Conservation (phyloP, 2,888 invertebrate species). For the Drosophila monieri region DNA sequence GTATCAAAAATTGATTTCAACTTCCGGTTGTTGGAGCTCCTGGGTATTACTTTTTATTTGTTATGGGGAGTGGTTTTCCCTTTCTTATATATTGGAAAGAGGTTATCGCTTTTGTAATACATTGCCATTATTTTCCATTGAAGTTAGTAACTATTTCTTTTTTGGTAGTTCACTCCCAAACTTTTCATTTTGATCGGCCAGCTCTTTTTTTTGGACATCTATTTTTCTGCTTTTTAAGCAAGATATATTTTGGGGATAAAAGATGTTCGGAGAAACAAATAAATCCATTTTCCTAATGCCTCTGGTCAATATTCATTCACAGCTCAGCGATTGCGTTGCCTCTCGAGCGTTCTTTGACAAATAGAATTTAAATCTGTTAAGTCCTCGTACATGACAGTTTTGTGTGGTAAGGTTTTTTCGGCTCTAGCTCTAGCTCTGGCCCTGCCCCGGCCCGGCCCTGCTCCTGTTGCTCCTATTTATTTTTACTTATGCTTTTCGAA, state of each 20-base stretch:
- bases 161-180: background rate
- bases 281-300: constrained; percentile 23
- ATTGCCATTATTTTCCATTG: no score
- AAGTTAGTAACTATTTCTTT: no score
- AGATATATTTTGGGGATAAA: constrained; percentile 1
- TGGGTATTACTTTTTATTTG: background rate
- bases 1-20: background rate
- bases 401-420: constrained; percentile 49
- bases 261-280: background rate
- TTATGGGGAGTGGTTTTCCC: background rate
- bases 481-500: constrained; percentile 42
- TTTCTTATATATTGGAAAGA: background rate
- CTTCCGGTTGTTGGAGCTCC: background rate
- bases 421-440: constrained; percentile 1
- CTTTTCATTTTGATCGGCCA: background rate
- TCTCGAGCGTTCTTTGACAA: constrained; percentile 47
- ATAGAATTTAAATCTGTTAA: constrained; percentile 80
- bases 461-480: constrained; percentile 51
- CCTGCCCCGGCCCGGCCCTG: background rate
- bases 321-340: constrained; percentile 11
- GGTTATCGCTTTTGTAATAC: background rate
- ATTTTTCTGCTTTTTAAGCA: background rate
- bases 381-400: constrained; percentile 76
- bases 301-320: constrained; percentile 61
- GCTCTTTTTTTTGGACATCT: background rate